Evolutionary conservation across 2,797 vertebrate genomes (phyloP).

Genomic region (Pseudochromis fuscus): DNA sequence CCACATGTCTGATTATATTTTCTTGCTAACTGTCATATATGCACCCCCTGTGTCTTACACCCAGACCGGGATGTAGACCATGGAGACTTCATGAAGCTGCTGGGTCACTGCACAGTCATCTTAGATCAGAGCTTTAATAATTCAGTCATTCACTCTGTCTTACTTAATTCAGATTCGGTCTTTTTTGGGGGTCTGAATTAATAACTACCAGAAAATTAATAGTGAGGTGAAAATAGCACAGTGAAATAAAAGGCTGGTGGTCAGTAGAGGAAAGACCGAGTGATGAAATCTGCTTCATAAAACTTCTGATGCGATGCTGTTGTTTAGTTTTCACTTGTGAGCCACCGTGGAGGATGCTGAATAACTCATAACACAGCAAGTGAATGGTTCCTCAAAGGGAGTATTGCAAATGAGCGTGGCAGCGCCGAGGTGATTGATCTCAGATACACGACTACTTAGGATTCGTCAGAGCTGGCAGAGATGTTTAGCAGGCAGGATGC

Average conservation of each 20-base stretch:
- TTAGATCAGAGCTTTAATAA: constrained; percentile 12
- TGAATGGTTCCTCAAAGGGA: constrained; percentile 36
- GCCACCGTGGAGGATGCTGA: not conserved
- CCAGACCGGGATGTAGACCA: not conserved
- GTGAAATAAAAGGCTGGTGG: not conserved
- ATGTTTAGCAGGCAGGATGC: constrained; percentile 40
- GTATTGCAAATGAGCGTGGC: constrained; percentile 25
- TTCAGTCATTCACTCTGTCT: not conserved
- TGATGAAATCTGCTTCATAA: not conserved
- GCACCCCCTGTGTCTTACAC: no score
- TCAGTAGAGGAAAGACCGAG: not conserved
- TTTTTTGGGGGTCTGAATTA: not conserved
- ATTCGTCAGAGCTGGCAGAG: constrained; percentile 42
- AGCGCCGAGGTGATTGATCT: constrained; percentile 35
- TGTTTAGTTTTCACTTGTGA: not conserved
- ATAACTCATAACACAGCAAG: constrained; percentile 26
- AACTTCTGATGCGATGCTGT: not conserved
- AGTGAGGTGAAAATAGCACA: not conserved
- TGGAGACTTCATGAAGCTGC: not conserved
- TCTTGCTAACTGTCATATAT: no score
- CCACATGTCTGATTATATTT: no score
- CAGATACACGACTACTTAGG: constrained; percentile 37
- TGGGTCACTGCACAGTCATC: constrained; percentile 8
- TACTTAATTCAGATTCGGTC: constrained; percentile 1
- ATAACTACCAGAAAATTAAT: not conserved